phyloP scores from a whole-genome alignment of 2,797 vertebrate genomes.

The Melanotaenia nigrans region DNA sequence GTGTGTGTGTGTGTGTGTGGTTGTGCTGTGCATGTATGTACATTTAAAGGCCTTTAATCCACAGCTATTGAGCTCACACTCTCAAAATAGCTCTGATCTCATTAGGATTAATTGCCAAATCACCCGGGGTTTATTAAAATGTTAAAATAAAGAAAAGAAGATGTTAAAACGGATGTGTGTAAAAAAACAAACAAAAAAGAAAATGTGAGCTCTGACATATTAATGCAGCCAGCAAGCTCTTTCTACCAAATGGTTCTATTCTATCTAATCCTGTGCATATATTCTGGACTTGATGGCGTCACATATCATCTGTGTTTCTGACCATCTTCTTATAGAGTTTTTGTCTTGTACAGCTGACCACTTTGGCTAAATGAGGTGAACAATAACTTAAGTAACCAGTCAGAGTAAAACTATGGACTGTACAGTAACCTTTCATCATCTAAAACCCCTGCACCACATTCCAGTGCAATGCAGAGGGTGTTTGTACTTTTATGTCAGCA shows the following conservation, averaged over 20 bases:
- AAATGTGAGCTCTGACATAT: background rate
- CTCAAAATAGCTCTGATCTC: constrained; percentile 79
- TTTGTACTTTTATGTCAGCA: background rate
- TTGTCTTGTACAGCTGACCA: background rate
- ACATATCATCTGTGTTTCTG: background rate
- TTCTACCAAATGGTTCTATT: background rate
- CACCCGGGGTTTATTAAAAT: constrained; percentile 39
- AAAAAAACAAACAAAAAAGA: no score
- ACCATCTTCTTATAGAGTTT: background rate
- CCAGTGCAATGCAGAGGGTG: background rate
- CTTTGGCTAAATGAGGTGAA: background rate
- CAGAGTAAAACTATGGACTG: background rate
- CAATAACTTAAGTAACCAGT: background rate
- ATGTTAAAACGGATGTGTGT: background rate
- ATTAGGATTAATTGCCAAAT: constrained; percentile 78
- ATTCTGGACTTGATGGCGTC: background rate
- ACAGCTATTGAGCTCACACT: constrained; percentile 59
- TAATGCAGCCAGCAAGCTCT: background rate
- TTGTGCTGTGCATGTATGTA: constrained; percentile 9
- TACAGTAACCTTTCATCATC: background rate
- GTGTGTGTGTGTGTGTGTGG: constrained; percentile 9
- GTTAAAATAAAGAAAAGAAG: constrained; percentile 32
- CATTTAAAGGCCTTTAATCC: constrained; percentile 69
- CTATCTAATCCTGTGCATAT: background rate
- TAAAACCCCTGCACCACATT: background rate